A percentile compares a stretch with the other conserved stretches of the same genome.
Conservation (phyloP, 2,113 vertebrate genomes). For the Atlantisia rogersi region DNA sequence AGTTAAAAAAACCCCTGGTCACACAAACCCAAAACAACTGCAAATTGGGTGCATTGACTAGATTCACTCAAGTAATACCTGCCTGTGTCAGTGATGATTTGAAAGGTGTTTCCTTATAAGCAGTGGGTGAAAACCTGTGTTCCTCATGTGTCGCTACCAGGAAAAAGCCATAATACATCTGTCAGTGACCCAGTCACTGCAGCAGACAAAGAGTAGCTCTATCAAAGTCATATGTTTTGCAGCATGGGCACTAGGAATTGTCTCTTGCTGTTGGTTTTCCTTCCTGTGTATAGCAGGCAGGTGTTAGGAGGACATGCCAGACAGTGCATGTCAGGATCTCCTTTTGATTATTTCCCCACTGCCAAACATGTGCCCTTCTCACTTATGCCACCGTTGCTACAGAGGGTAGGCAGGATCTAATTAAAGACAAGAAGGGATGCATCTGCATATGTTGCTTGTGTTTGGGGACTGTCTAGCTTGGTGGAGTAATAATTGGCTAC, state of each 20-base stretch:
- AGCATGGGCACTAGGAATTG: not conserved
- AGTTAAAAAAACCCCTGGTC: too few species aligned
- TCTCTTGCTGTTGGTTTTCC: not conserved
- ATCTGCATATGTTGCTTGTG: slow-evolving; percentile 47
- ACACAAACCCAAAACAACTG: too few species aligned
- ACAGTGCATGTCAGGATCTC: not conserved
- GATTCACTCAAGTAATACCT: not conserved
- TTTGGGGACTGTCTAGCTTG: slow-evolving; percentile 26
- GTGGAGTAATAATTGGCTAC: slow-evolving; percentile 58
- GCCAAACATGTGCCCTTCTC: slow-evolving; percentile 23
- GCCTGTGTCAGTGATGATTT: not conserved
- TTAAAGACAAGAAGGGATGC: slow-evolving; percentile 31
- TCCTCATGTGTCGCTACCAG: not conserved
- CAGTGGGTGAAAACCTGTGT: not conserved
- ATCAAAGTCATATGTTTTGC: accelerated
- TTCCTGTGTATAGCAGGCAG: not conserved
- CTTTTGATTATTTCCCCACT: not conserved
- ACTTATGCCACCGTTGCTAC: not conserved
- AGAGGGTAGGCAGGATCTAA: slow-evolving; percentile 50
- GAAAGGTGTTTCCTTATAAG: not conserved
- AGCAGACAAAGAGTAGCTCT: not conserved
- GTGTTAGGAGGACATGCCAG: not conserved
- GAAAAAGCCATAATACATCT: not conserved
- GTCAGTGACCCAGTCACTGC: accelerated
- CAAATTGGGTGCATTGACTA: not conserved